Percentiles rank a stretch among this genome's conserved stretches.
These are phyloP conservation scores for Tichodroma muraria DNA, from an alignment of 2,113 vertebrate species.

Conservation along the genomic window DNA sequence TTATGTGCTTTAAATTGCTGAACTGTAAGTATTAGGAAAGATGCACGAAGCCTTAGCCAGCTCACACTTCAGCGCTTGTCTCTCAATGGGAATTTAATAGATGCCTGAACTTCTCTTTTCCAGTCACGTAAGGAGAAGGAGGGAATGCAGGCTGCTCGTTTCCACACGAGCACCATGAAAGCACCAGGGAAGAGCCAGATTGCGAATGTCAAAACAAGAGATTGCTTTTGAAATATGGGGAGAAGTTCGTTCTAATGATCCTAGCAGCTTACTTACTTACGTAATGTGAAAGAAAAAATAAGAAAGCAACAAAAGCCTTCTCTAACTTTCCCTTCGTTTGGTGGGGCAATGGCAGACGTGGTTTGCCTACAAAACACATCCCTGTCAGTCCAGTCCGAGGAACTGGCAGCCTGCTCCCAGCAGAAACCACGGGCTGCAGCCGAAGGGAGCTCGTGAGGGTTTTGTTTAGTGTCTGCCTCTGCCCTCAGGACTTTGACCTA, in stretches of 20 bases:
- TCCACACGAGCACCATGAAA: neutral
- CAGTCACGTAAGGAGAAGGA: neutral
- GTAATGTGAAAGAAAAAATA: neutral
- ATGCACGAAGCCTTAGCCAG: neutral
- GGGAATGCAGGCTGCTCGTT: neutral
- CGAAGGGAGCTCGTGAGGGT: neutral
- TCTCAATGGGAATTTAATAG: neutral
- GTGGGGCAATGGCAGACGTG: neutral
- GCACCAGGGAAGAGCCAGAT: neutral
- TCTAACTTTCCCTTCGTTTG: neutral
- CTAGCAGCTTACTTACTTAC: neutral
- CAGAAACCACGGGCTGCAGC: neutral
- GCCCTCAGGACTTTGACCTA: neutral
- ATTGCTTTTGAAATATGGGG: neutral
- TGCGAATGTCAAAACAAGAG: conserved; percentile 24
- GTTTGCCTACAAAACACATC: neutral
- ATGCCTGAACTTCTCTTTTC: neutral
- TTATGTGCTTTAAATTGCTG: neutral
- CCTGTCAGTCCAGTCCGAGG: neutral
- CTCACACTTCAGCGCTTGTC: neutral
- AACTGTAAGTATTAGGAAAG: neutral
- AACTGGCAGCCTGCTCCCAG: neutral
- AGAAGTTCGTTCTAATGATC: conserved; percentile 4
- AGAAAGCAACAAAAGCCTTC: neutral
- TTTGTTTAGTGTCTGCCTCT: neutral